Base-by-base conservation (phyloP, 2,797 vertebrate genomes). In the Enteromius paludinosus region DNA sequence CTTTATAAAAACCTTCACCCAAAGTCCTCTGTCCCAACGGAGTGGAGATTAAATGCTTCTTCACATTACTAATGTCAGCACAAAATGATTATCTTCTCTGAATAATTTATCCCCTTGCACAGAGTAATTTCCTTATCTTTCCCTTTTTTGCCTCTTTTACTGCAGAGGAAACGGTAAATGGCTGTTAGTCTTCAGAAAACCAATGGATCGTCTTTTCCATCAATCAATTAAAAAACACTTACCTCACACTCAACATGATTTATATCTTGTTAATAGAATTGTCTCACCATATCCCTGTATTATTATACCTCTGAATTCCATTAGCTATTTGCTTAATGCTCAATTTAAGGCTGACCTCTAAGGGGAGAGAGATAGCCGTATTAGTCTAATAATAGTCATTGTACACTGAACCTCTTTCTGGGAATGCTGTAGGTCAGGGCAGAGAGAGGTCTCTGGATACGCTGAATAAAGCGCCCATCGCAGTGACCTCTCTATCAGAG, bases 191-290 rank as follows among this genome's bases (percentile, higher is more conserved):
- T 95, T 96, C 89, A 81, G 93, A 96, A 96, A 94, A 96, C 93
- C 94, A 94, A 95, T 93, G 89, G 94, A 94, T 96, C 95, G 95
- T 95, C 92, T 93, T 97, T 97, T 96, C 97, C 97, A 98, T 98
- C 97, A 97, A 98, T 99, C 97, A 98, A 98, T 98, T 99, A 98
- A 98, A 98, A 99, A 99, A 97, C 98, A 98, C 97, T 98, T 98
- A 98, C 96, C 97, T 97, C 97, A 97, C 95, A 97, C 96, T 98
- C 96, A 97, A 97, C 95, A 96, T 98, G 97, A 99, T 98, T 98
- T 97, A 98, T 97, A 98, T 97, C 97, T 98, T 97, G 96, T 98
- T 99, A 98, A 99, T 98, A 98, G 95, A 98, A 99, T 98, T 97
- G 96, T 98, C 97, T 97, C 96, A 97, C 96, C 96, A 97, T 98